Base-by-base conservation (phyloP, 1,140 invertebrate species). In the Lucilia cuprina region DNA sequence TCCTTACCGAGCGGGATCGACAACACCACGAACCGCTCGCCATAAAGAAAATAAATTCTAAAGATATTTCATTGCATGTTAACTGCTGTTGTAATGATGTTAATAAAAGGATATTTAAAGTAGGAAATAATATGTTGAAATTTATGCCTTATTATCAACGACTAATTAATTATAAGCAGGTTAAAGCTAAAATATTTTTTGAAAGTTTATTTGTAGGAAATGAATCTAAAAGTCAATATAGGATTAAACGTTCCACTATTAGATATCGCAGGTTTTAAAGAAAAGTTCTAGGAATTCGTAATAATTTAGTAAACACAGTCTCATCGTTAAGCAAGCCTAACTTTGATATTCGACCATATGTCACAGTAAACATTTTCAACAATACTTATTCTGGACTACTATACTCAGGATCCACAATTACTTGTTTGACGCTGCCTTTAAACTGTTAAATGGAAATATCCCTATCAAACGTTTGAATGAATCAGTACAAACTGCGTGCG, bases 141-240 rank as follows among this genome's bases (percentile, higher is more conserved):
- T 41, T 41, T 41, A 83, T 21, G 35, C 82, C 82, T 70, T 83
- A n/a, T n/a, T n/a, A 83, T 34, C 13, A 70, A 65, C n/a, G 82
- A 83, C 7, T 83, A 35, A 19, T 14, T 25, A 12, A 65, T 13
- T 70, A 83, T 17, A 0, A 83, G n/a, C 25, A 19, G 21, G 30
- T 19, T 7, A 34, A 25, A 35, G 34, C 8, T 17, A 60, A 25
- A 83, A 83, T 83, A 35, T 83, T 83, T 70, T 17, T 2, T n/a
- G 82, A 30, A 4, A 41, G 41, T 41, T 2, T 41, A 10, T 41
- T 41, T 2, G 0, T 41, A 5, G 10, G 41, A 10, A 5, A 41
- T 41, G 41, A 41, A 0, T 41, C 41, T 5, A 10, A 8, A 8
- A 41, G 10, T 3, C 41, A 41, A 41, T 8, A 41, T 41, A 41